These are phyloP conservation scores for Heliothis subflexa DNA, from an alignment of 1,140 invertebrate genomes.

Conservation along the genomic window DNA sequence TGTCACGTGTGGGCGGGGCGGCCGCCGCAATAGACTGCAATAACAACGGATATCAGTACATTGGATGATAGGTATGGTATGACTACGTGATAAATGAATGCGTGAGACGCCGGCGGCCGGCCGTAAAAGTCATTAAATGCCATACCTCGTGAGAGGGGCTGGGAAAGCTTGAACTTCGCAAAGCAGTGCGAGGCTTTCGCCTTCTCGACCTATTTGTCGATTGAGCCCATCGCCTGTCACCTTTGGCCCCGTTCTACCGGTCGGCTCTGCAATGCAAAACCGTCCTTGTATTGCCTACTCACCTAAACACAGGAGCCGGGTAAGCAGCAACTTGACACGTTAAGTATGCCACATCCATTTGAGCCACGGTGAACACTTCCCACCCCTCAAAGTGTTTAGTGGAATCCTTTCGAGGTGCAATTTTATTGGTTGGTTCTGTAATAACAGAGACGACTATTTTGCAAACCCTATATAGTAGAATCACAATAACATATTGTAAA, in stretches of 20 bases:
- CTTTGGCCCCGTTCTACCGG: slow-evolving; percentile 88
- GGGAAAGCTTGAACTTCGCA: slow-evolving; percentile 91
- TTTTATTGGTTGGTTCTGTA: slow-evolving; percentile 90
- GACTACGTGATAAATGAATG: slow-evolving; percentile 82
- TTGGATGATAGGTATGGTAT: slow-evolving; percentile 69
- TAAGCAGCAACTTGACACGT: slow-evolving; percentile 89
- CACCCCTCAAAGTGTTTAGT: slow-evolving; percentile 89
- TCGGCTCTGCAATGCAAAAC: slow-evolving; percentile 87
- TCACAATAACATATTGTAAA: background rate
- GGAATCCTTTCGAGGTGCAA: slow-evolving; percentile 88
- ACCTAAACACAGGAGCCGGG: slow-evolving; percentile 90
- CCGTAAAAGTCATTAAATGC: slow-evolving; percentile 54
- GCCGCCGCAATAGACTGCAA: slow-evolving; percentile 81
- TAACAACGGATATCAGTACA: slow-evolving; percentile 84
- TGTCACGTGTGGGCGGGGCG: slow-evolving; percentile 70
- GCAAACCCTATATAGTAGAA: slow-evolving; percentile 5
- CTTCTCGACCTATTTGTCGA: slow-evolving; percentile 81
- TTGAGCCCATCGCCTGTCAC: slow-evolving; percentile 87
- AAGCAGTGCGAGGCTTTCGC: slow-evolving; percentile 84
- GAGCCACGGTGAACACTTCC: slow-evolving; percentile 88
- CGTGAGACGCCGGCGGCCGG: slow-evolving; percentile 80
- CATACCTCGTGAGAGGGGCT: slow-evolving; percentile 86
- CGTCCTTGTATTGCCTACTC: slow-evolving; percentile 70
- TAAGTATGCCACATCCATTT: slow-evolving; percentile 87
- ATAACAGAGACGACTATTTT: slow-evolving; percentile 69